Evolutionary conservation across 2,797 vertebrate species (phyloP).

Genomic region (Rhadinocentrus ornatus): DNA sequence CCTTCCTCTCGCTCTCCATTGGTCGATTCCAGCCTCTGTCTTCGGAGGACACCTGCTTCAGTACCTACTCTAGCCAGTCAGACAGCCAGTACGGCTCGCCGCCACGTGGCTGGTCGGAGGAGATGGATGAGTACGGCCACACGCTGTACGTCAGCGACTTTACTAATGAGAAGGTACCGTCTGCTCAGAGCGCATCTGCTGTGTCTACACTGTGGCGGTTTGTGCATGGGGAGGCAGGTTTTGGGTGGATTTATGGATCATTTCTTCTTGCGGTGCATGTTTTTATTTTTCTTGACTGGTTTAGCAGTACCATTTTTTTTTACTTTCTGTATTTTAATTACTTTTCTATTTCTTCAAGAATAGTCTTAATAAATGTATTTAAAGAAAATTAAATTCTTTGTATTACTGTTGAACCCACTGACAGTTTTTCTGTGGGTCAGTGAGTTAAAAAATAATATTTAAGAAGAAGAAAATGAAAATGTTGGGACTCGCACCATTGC

Average conservation of each 20-base stretch:
- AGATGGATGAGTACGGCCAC: slow-evolving; percentile 94
- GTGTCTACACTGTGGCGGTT: slow-evolving; percentile 17
- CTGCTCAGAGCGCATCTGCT: slow-evolving; percentile 19
- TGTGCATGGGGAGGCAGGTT: slow-evolving; percentile 11
- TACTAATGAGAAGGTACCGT: slow-evolving; percentile 95
- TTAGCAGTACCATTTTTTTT: neutral
- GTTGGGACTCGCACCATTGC: neutral
- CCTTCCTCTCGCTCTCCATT: slow-evolving; percentile 74
- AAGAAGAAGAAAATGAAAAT: neutral
- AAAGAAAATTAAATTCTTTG: neutral
- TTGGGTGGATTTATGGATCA: slow-evolving; percentile 1
- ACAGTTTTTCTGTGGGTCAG: neutral
- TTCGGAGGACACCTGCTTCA: slow-evolving; percentile 94
- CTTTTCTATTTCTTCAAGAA: neutral
- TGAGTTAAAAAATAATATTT: neutral
- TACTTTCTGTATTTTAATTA: neutral
- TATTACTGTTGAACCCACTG: neutral
- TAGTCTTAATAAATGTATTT: too few species aligned
- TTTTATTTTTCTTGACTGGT: slow-evolving; percentile 1
- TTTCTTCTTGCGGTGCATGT: neutral
- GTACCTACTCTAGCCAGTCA: slow-evolving; percentile 93
- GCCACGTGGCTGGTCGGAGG: slow-evolving; percentile 96
- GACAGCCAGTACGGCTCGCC: slow-evolving; percentile 96
- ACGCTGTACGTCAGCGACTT: slow-evolving; percentile 95
- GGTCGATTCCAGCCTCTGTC: slow-evolving; percentile 87